phyloP scores from a whole-genome alignment of 2,113 vertebrate genomes.

The Mugil cephalus region DNA sequence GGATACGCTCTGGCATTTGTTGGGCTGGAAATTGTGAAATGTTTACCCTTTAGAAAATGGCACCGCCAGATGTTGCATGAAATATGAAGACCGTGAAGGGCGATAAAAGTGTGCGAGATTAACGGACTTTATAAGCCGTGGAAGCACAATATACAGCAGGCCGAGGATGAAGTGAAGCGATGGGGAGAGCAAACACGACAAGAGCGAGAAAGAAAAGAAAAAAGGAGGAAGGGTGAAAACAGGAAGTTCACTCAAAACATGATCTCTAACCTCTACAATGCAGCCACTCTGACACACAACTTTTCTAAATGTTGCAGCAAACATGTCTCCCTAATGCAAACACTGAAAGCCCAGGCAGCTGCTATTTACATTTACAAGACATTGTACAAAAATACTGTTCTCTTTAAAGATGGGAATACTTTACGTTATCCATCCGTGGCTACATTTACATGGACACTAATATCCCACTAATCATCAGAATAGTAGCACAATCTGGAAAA shows the following conservation, averaged over 20 bases:
- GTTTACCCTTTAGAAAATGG: constrained; percentile 48
- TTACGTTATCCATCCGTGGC: no score
- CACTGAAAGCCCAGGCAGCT: no score
- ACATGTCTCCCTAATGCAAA: no score
- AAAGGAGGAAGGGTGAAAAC: constrained; percentile 48
- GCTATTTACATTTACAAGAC: no score
- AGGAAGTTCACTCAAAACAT: constrained; percentile 55
- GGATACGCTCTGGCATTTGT: constrained; percentile 19
- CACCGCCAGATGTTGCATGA: constrained; percentile 47
- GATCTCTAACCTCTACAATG: not conserved
- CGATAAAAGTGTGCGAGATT: constrained; percentile 7
- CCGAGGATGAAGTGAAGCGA: not conserved
- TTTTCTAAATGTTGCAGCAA: no score
- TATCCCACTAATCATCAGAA: no score
- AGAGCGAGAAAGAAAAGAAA: constrained; percentile 12
- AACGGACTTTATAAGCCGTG: constrained; percentile 26
- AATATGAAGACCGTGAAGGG: constrained; percentile 39
- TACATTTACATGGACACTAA: no score
- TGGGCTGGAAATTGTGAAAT: constrained; percentile 46
- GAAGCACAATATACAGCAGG: not conserved
- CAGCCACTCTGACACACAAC: not conserved
- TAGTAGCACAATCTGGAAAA: no score
- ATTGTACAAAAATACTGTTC: no score
- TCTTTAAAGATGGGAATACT: no score
- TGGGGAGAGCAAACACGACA: constrained; percentile 1